phyloP scores from a whole-genome alignment of 2,113 vertebrate genomes.

The Poecile atricapillus region DNA sequence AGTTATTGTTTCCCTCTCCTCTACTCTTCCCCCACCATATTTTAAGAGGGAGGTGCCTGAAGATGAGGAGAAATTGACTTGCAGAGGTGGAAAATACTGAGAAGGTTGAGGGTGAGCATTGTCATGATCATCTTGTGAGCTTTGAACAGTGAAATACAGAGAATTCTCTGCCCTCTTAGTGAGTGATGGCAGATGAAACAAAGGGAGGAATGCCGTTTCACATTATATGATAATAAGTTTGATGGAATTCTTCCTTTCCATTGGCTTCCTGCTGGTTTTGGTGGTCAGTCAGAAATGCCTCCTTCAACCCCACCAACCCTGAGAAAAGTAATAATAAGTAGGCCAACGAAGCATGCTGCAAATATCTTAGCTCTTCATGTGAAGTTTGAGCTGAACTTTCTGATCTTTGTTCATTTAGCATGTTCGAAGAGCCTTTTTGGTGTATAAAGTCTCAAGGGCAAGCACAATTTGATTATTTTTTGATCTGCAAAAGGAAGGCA shows the following conservation, averaged over 20 bases:
- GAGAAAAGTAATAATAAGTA: background rate
- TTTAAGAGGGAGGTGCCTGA: background rate
- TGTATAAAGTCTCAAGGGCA: background rate
- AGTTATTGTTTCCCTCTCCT: background rate
- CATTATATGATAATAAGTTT: background rate
- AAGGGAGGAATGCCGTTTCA: background rate
- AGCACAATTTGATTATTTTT: background rate
- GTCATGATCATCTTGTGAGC: background rate
- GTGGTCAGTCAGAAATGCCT: background rate
- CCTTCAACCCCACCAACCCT: background rate
- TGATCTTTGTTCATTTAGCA: background rate
- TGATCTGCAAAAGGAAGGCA: background rate
- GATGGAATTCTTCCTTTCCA: background rate
- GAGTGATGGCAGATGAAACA: background rate
- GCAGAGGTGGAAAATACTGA: background rate
- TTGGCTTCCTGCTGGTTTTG: background rate
- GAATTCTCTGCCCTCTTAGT: background rate
- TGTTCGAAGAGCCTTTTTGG: background rate
- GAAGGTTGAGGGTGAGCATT: background rate
- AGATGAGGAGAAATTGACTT: background rate
- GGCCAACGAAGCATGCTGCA: background rate
- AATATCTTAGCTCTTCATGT: background rate
- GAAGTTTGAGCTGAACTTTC: background rate
- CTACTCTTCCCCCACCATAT: fast-evolving
- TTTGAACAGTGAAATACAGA: background rate